These are phyloP conservation scores for Diarsia dahlii DNA, from an alignment of 2,888 invertebrate genomes.

Conservation along the genomic window DNA sequence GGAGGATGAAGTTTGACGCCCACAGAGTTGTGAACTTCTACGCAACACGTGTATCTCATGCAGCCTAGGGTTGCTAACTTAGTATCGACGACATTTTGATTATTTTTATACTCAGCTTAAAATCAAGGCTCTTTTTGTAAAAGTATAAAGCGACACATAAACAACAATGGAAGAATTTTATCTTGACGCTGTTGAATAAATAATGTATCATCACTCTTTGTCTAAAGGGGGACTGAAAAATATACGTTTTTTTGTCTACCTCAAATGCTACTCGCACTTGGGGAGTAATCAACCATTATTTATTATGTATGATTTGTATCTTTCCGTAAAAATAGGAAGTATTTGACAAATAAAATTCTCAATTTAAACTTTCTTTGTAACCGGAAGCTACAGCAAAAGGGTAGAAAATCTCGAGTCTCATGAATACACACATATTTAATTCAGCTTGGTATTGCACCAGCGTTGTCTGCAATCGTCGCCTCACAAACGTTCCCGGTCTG, in stretches of 20 bases:
- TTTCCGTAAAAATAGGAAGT: slow-evolving; percentile 5
- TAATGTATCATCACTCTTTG: slow-evolving; percentile 62
- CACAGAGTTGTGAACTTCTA: background rate
- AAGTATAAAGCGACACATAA: slow-evolving; percentile 26
- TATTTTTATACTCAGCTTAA: background rate
- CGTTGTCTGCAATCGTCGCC: slow-evolving; percentile 63
- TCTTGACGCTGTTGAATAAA: slow-evolving; percentile 52
- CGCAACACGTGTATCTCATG: slow-evolving; percentile 23
- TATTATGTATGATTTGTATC: slow-evolving; percentile 28
- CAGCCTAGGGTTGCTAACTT: background rate
- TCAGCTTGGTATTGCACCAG: slow-evolving; percentile 58
- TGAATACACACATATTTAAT: slow-evolving; percentile 59
- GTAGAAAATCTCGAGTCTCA: slow-evolving; percentile 46
- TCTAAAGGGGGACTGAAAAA: slow-evolving; percentile 39
- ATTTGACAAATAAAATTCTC: background rate
- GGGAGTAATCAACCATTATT: slow-evolving; percentile 40
- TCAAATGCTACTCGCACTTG: slow-evolving; percentile 27
- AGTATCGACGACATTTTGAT: background rate
- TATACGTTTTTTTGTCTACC: slow-evolving; percentile 30
- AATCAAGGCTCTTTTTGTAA: slow-evolving; percentile 20
- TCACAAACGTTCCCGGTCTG: slow-evolving; percentile 59
- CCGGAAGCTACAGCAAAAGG: slow-evolving; percentile 27
- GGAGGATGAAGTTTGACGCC: slow-evolving; percentile 4
- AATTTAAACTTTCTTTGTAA: slow-evolving; percentile 17
- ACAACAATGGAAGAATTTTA: slow-evolving; percentile 44